Base-by-base conservation (phyloP, 2,888 invertebrate species). In the Lepidocyrtinus sp. region DNA sequence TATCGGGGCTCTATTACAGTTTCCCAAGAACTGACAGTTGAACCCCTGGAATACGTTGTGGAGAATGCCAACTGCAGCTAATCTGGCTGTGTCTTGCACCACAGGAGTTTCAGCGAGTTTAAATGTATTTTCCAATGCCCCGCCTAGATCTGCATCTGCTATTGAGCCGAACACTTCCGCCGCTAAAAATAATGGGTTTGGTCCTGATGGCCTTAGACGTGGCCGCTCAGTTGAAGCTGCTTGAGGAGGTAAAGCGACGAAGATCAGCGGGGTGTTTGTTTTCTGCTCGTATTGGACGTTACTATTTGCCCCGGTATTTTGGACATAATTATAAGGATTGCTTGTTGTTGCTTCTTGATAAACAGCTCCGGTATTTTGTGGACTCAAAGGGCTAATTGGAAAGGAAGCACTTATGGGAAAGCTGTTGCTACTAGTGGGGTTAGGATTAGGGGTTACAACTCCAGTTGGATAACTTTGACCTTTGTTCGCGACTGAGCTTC, bases 21-120 rank as follows among this genome's bases (percentile, higher is more conserved):
- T 71, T 25, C 72, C 72, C 2, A 63, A 25, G 1, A 63, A 25
- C n/a, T 72, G 27, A 17, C 72, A 72, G 19, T 63, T 72, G 5
- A 72, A 46, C 15, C 63, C 72, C 5, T 72, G 63, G 19, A 72
- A 72, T 3, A 72, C 63, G 17, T 64, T 76, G 5, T 76, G 76
- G 0, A 76, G 45, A 21, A 76, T 12, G 0, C 70, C 70, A 1
- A 59, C 69, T 7, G 71, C 50, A 19, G 70, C 71, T 36, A 24
- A 46, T 45, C 65, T 75, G 9, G 74, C 74, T 1, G 74, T 61
- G n/a, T 77, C 50, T 22, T 77, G 76, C 9, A 77, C 22, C 3
- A 65, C 76, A 7, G 65, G 59, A 15, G 50, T 64, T 17, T 63
- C 68, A 2, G 69, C 63, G 0, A 79, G 26, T 19, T 79, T 79